Base-by-base conservation (phyloP, 2,797 vertebrate genomes). In the Schizopygopsis pylzovi region DNA sequence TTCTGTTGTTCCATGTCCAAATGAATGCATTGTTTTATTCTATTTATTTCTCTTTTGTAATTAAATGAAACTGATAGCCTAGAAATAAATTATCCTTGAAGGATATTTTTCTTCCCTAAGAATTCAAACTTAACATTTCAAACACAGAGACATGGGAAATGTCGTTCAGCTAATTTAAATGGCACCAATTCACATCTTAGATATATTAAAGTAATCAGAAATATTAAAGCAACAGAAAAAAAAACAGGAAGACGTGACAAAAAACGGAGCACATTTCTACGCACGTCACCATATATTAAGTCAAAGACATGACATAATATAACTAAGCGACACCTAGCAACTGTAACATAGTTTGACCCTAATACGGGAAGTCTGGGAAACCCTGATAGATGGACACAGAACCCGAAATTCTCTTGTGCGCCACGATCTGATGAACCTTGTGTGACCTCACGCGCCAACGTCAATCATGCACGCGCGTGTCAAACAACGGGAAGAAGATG, bases 351-450 rank as follows among this genome's bases (percentile, higher is more conserved):
- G 76, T 22, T 43, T 10, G 8, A 39, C 76, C 54, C 39, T 43
- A 41, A 78, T 18, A 79, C 4, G 54, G 22, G 54, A 79, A 79
- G 13, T 70, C 13, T 79, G 37, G 76, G 76, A 43, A 61, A 16
- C 25, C 41, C 76, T 61, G 54, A 43, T 43, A 22, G 22, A 43
- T 61, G 12, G 7, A 4, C 54, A 43, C 54, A 25, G 18, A 78
- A 43, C 25, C 22, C 4, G 8, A 41, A 10, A 61, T 16, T 43
- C 13, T 79, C 37, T 22, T 61, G 61, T 79, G 7, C 76, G 54
- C 37, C 54, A 61, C 15, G 37, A 59, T 18, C 37, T 41, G 39
- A 78, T 59, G 37, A 25, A 16, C 76, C 76, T 54, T 22, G 2
- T 25, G 54, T 78, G 76, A 78, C 22, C 37, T 61, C 52, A 20